Evolutionary conservation across 2,888 invertebrate genomes (phyloP).

Genomic region (Drosophila stalkeri): DNA sequence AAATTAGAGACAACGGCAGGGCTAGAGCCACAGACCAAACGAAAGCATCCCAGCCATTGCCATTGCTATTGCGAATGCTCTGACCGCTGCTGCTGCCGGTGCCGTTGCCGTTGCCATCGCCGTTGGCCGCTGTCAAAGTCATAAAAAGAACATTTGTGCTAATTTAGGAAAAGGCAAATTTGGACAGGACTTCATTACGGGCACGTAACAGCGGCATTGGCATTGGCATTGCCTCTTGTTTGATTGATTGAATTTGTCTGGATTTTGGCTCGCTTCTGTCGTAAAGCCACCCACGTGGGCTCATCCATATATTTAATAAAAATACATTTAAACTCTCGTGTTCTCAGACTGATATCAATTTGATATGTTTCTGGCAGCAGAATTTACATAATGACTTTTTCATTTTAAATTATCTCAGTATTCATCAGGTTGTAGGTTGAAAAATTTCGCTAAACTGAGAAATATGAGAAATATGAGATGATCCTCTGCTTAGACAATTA

Average conservation of each 20-base stretch:
- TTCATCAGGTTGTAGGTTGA: background rate
- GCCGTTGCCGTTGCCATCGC: slow-evolving; percentile 11
- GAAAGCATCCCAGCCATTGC: slow-evolving; percentile 27
- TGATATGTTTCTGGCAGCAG: slow-evolving; percentile 63
- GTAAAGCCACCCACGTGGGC: slow-evolving; percentile 4
- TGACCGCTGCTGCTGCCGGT: slow-evolving; percentile 26
- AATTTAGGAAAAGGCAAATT: slow-evolving; percentile 82
- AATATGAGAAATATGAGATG: background rate
- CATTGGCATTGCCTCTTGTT: slow-evolving; percentile 75
- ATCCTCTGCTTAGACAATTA: background rate
- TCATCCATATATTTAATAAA: slow-evolving; percentile 41
- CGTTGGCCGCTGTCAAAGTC: slow-evolving; percentile 66
- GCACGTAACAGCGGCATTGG: slow-evolving; percentile 75
- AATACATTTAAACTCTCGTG: slow-evolving; percentile 58
- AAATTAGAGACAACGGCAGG: slow-evolving; percentile 81
- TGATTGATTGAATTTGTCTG: slow-evolving; percentile 80
- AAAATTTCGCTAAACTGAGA: background rate
- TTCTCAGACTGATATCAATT: slow-evolving; percentile 70
- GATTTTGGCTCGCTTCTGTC: slow-evolving; percentile 26
- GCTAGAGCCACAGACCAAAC: slow-evolving; percentile 28
- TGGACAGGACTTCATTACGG: slow-evolving; percentile 81
- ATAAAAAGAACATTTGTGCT: slow-evolving; percentile 82
- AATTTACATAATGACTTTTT: slow-evolving; percentile 75
- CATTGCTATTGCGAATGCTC: slow-evolving; percentile 19
- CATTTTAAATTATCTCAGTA: slow-evolving; percentile 46